Evolutionary conservation across 1,140 invertebrate species (phyloP).

Genomic region (Galendromus occidentalis): DNA sequence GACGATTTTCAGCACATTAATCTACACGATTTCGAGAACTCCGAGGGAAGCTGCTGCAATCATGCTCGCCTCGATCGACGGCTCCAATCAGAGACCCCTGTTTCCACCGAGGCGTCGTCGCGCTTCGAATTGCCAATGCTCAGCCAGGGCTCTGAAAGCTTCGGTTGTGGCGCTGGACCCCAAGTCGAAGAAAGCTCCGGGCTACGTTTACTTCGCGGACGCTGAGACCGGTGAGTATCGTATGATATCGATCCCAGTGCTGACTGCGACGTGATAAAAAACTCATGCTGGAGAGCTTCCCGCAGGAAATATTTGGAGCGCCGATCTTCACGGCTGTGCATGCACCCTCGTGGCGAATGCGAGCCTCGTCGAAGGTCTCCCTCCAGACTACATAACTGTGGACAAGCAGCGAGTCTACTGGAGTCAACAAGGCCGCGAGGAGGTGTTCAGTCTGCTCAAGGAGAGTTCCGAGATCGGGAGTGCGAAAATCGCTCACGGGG

Average conservation of each 20-base stretch:
- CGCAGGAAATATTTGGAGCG: slow-evolving; percentile 35
- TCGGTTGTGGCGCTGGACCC: slow-evolving; percentile 33
- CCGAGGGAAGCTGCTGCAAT: slow-evolving; percentile 33
- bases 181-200: neutral
- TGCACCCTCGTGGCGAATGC: slow-evolving; percentile 40
- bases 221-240: neutral
- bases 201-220: neutral
- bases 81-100: slow-evolving; percentile 36
- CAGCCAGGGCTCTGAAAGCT: slow-evolving; percentile 36
- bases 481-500: neutral
- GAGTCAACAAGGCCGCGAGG: slow-evolving; percentile 14
- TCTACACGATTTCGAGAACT: slow-evolving; percentile 43
- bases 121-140: slow-evolving; percentile 34
- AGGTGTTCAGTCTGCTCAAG: neutral
- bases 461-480: neutral
- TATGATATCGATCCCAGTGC: no score
- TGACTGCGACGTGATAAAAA: no score
- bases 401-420: slow-evolving; percentile 29
- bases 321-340: slow-evolving; percentile 44
- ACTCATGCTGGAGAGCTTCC: no score
- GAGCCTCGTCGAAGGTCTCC: slow-evolving; percentile 22
- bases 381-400: slow-evolving; percentile 28
- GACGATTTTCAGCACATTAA: slow-evolving; percentile 35
- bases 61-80: slow-evolving; percentile 40
- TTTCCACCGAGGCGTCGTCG: slow-evolving; percentile 26